Evolutionary conservation across 2,113 vertebrate species (phyloP), one percentile per base, ranked within the genome.

Genomic region (Chloropsis hardwickii): DNA sequence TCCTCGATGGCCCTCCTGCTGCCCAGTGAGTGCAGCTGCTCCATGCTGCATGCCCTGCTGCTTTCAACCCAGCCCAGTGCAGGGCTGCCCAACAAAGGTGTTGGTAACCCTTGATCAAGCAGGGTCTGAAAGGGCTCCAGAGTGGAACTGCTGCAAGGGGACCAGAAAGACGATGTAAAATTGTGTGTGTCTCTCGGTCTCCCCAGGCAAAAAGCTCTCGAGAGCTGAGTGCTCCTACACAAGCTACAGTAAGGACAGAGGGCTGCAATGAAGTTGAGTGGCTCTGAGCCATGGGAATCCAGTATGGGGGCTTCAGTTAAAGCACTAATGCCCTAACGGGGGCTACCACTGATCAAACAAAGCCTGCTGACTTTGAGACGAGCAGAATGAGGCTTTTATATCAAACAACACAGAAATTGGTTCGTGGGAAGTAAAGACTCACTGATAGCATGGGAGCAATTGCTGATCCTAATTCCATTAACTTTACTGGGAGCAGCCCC

Each of bases 391-490:
- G 56, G 86, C 56, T 93, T 95, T 84, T 78, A 51, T 71, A 81
- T 62, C 60, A 71, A 33, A 61, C 60, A 78, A 71, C 80, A 45
- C 33, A 44, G 69, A 61, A 81, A 84, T 84, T 92, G 53, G 57
- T 57, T 83, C 76, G 86, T 86, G 72, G 77, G 60, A 86, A 88
- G 47, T 16, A 61, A 96, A 88, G 57, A 61, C 69, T 94, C 66
- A 57, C 64, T 81, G 88, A 81, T 76, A 65, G 50, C 45, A 48
- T 40, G 35, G 48, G 57, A 95, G 54, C 53, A 92, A 94, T 94
- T 90, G 61, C 86, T 95, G 95, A 92, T 95, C 92, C 94, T 93
- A 65, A 69, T 96, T 96, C 95, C 95, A 96, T 97, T 97, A 96
- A 91, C 57, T 96, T 96, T 96, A 97, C 93, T 95, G 82, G 90